Percentiles rank a stretch among this genome's conserved stretches.
Conservation (phyloP, 2,888 invertebrate genomes). For the Epinotia brunnichana region DNA sequence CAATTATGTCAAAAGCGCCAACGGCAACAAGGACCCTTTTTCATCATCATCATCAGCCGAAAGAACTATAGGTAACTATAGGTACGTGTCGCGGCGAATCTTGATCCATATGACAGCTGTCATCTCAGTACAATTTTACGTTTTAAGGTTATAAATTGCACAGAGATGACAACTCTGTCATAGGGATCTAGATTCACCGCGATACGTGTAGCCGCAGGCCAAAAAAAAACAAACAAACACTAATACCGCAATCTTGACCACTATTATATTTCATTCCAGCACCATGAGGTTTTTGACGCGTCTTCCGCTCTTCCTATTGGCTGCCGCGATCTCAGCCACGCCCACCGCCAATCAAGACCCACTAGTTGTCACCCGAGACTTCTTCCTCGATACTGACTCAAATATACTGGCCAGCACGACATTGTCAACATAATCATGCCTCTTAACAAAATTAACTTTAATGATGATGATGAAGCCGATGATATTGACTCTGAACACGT, state of each 20-base stretch:
- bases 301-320: constrained; percentile 17
- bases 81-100: too few relatives aligned
- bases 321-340: background rate
- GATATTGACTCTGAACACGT: background rate
- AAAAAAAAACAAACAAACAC: too few relatives aligned
- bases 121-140: too few relatives aligned
- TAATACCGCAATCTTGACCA: background rate
- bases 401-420: constrained; percentile 31
- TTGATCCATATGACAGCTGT: too few relatives aligned
- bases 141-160: too few relatives aligned
- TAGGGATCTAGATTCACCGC: too few relatives aligned
- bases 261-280: constrained; percentile 25
- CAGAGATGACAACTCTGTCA: too few relatives aligned
- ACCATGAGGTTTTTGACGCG: constrained; percentile 4
- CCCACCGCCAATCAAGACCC: background rate
- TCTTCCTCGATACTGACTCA: constrained; percentile 21
- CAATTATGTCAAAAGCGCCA: too few relatives aligned
- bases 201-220: too few relatives aligned
- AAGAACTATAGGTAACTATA: too few relatives aligned
- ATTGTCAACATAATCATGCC: constrained; percentile 32
- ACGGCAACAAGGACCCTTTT: too few relatives aligned
- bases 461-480: background rate
- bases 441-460: constrained; percentile 33
- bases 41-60: too few relatives aligned
- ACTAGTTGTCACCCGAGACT: constrained; percentile 14